These are phyloP conservation scores for Meloidogyne floridensis DNA, from an alignment of 1,140 invertebrate species.

Conservation along the genomic window DNA sequence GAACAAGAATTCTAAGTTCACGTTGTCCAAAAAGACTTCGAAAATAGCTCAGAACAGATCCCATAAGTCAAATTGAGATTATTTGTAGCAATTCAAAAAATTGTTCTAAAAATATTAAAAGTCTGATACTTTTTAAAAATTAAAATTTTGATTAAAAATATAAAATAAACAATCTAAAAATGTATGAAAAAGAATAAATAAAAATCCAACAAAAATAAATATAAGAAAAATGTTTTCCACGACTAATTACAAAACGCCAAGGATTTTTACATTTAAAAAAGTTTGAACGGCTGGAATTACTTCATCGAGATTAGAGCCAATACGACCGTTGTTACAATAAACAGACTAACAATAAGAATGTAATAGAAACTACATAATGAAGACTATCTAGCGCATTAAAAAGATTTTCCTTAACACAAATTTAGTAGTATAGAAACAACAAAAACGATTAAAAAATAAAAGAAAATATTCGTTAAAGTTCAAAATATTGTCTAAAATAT, in stretches of 20 bases:
- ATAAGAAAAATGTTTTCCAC: background rate
- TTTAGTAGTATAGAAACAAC: background rate
- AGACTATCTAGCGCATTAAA: background rate
- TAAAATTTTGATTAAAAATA: no score
- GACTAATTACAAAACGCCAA: background rate
- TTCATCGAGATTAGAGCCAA: no score
- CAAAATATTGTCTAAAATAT: conserved; percentile 42
- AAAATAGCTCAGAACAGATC: conserved; percentile 62
- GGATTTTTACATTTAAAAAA: background rate
- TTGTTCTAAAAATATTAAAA: background rate
- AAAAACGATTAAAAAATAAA: background rate
- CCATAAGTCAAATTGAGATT: conserved; percentile 43
- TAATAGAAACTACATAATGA: background rate
- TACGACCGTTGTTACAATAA: no score
- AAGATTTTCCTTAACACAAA: background rate
- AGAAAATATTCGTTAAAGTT: conserved; percentile 35
- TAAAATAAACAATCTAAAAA: conserved; percentile 11
- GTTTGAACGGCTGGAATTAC: no score
- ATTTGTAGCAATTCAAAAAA: background rate
- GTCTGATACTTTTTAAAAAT: no score
- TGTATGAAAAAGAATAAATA: background rate
- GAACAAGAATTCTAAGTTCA: conserved; percentile 95
- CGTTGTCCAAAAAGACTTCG: conserved; percentile 71
- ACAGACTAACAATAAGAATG: background rate
- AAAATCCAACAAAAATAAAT: conserved; percentile 26